phyloP scores from a whole-genome alignment of 1,140 invertebrate species.

The Aphelinus certus region DNA sequence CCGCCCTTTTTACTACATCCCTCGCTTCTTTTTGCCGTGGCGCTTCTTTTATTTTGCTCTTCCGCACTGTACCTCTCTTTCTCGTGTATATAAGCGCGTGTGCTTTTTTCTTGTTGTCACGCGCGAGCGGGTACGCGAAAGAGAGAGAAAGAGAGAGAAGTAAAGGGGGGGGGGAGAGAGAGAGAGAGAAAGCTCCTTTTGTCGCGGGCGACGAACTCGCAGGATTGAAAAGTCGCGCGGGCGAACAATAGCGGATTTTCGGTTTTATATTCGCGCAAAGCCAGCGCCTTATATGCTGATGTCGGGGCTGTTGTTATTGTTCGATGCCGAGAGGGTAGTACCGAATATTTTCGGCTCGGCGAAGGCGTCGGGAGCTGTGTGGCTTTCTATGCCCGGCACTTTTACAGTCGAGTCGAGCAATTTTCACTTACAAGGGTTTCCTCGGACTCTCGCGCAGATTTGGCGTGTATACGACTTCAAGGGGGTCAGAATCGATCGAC shows the following conservation, averaged over 20 bases:
- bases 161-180: too few species aligned
- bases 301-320: constrained; percentile 16
- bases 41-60: constrained; percentile 26
- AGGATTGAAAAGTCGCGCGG: constrained; percentile 23
- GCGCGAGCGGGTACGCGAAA: too few species aligned
- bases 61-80: constrained; percentile 9
- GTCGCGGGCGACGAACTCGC: neutral
- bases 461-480: too few species aligned
- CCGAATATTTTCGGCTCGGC: too few species aligned
- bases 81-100: constrained; percentile 8
- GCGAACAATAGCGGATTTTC: constrained; percentile 6
- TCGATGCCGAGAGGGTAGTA: too few species aligned
- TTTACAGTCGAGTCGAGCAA: neutral
- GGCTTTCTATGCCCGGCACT: neutral
- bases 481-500: neutral
- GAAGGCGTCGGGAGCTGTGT: neutral
- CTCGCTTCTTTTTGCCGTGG: neutral
- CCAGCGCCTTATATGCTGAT: constrained; percentile 17
- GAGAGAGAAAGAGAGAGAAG: too few species aligned
- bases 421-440: too few species aligned
- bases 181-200: neutral
- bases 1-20: neutral
- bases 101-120: neutral
- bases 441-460: too few species aligned
- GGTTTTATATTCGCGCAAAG: too few species aligned